Conservation (phyloP, 2,888 invertebrate genomes). For the Phasia obesa region DNA sequence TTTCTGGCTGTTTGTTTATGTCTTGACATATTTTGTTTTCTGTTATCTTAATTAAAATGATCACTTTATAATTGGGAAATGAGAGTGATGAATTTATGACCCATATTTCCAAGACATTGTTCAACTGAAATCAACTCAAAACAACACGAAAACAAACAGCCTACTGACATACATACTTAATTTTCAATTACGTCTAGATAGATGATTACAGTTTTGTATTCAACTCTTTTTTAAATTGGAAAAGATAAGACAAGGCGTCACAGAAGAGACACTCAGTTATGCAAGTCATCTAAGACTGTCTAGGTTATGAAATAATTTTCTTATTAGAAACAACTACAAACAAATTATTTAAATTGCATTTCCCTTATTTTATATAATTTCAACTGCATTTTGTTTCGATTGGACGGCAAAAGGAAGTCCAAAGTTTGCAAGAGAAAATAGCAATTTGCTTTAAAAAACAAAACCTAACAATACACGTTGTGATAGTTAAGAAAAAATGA, state of each 20-base stretch:
- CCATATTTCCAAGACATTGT: constrained; percentile 47
- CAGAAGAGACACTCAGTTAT: background rate
- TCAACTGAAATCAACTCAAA: background rate
- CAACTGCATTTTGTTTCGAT: constrained; percentile 1
- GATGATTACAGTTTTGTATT: constrained; percentile 24
- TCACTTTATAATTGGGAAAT: constrained; percentile 63
- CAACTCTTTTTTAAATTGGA: constrained; percentile 34
- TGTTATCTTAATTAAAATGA: constrained; percentile 60
- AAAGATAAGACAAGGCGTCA: constrained; percentile 31
- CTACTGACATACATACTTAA: constrained; percentile 44
- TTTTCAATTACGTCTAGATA: constrained; percentile 42
- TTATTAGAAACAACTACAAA: background rate
- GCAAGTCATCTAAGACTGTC: background rate
- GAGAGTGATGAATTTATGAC: constrained; percentile 62
- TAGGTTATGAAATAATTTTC: constrained; percentile 2
- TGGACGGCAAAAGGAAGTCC: constrained; percentile 19
- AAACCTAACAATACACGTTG: background rate
- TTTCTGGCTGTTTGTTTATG: constrained; percentile 13
- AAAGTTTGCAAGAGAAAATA: constrained; percentile 4
- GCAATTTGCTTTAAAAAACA: background rate
- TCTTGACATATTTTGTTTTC: constrained; percentile 36
- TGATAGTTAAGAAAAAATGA: background rate
- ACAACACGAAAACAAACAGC: background rate
- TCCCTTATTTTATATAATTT: constrained; percentile 20
- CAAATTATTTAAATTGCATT: background rate